A percentile compares a stretch with the other conserved stretches of the same genome.
Conservation (phyloP, 2,888 invertebrate species). For the Polyommatus icarus region DNA sequence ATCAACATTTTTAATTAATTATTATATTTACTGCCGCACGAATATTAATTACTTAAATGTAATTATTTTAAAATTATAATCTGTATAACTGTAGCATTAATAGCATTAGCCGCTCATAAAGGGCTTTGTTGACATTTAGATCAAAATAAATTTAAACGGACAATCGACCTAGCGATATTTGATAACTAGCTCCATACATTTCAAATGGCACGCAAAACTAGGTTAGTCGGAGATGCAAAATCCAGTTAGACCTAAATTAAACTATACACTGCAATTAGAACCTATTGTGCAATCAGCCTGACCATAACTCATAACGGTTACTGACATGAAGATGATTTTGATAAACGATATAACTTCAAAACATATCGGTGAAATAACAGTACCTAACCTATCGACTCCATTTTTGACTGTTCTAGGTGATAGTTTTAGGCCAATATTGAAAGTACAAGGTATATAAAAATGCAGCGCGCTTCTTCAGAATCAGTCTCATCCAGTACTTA, state of each 20-base stretch:
- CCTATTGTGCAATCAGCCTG: slow-evolving; percentile 14
- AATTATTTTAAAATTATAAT: too few species aligned
- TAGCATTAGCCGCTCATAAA: too few species aligned
- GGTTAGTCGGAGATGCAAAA: background rate
- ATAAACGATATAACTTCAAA: background rate
- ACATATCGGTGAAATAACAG: slow-evolving; percentile 58
- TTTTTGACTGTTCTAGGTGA: slow-evolving; percentile 73
- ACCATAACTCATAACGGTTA: background rate
- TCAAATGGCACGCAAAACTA: background rate
- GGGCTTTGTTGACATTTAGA: background rate
- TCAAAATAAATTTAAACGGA: background rate
- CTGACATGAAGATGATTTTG: slow-evolving; percentile 7
- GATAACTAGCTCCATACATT: background rate
- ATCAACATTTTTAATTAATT: too few species aligned
- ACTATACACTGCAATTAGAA: slow-evolving; percentile 8
- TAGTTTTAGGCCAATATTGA: slow-evolving; percentile 56
- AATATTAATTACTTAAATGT: too few species aligned
- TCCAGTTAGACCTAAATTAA: slow-evolving; percentile 3
- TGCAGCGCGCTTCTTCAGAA: slow-evolving; percentile 54
- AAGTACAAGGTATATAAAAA: slow-evolving; percentile 42
- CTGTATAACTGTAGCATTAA: too few species aligned
- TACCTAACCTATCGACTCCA: slow-evolving; percentile 62
- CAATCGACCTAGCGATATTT: background rate
- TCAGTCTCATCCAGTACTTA: slow-evolving; percentile 29
- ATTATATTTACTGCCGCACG: too few species aligned